These are phyloP conservation scores for Clivina fossor DNA, from an alignment of 2,888 invertebrate species.

Conservation along the genomic window DNA sequence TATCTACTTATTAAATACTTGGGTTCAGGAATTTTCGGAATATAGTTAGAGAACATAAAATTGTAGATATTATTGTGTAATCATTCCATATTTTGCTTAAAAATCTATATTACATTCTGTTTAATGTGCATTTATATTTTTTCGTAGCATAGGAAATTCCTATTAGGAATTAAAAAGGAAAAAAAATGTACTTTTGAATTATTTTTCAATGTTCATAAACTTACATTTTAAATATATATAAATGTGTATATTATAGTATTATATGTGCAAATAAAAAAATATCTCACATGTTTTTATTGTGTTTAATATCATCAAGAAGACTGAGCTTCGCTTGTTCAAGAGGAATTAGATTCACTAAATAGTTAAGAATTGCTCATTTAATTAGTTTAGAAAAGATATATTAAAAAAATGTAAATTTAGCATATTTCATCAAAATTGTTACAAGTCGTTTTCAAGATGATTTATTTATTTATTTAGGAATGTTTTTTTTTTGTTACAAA, in stretches of 20 bases:
- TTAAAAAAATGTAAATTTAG: too few species aligned
- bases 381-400: too few species aligned
- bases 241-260: too few species aligned
- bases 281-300: too few species aligned
- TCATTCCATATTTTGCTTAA: conserved; percentile 24
- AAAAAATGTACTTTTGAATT: background rate
- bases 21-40: conserved; percentile 29
- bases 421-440: too few species aligned
- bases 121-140: conserved; percentile 25
- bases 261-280: conserved; percentile 26
- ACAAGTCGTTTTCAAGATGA: too few species aligned
- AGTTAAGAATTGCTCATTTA: too few species aligned
- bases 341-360: too few species aligned
- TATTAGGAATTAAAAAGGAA: background rate
- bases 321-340: too few species aligned
- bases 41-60: conserved; percentile 2
- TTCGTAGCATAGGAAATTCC: background rate
- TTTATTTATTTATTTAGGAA: too few species aligned
- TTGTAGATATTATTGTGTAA: conserved; percentile 18
- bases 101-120: conserved; percentile 16
- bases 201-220: conserved; percentile 10
- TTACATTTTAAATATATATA: conserved; percentile 27
- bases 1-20: conserved; percentile 2
- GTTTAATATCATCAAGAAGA: too few species aligned
- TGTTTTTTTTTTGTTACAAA: too few species aligned